These are phyloP conservation scores for Danionella cerebrum DNA, from an alignment of 2,113 vertebrate genomes.

Conservation along the genomic window DNA sequence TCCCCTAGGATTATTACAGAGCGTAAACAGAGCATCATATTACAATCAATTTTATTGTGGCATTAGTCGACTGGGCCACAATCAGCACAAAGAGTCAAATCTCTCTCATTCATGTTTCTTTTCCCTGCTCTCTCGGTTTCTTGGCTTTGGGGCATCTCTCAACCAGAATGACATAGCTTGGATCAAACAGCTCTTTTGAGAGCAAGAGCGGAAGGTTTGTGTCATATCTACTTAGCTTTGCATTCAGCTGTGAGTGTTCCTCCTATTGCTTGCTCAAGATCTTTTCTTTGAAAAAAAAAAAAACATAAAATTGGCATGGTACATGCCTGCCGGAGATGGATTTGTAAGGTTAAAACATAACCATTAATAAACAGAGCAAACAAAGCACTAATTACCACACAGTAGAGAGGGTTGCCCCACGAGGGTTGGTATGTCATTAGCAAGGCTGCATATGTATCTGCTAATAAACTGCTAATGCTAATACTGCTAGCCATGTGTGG, in stretches of 20 bases:
- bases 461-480: background rate
- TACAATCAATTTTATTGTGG: slow-evolving; percentile 20
- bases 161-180: background rate
- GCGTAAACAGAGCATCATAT: slow-evolving; percentile 5
- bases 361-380: slow-evolving; percentile 54
- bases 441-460: slow-evolving; percentile 5
- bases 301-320: slow-evolving; percentile 5
- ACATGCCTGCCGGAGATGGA: slow-evolving; percentile 11
- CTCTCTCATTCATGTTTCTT: background rate
- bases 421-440: slow-evolving; percentile 27
- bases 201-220: background rate
- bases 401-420: background rate
- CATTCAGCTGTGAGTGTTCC: background rate
- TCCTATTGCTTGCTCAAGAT: background rate
- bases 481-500: background rate
- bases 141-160: background rate
- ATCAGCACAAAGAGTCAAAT: background rate
- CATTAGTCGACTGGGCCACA: background rate
- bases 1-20: background rate
- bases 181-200: slow-evolving; percentile 32
- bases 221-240: slow-evolving; percentile 20
- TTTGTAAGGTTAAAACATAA: slow-evolving; percentile 54
- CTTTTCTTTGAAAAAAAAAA: background rate
- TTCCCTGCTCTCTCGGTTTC: background rate
- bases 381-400: slow-evolving; percentile 44